Evolutionary conservation across 2,113 vertebrate genomes (phyloP).

Genomic region (Aleadryas rufinucha): DNA sequence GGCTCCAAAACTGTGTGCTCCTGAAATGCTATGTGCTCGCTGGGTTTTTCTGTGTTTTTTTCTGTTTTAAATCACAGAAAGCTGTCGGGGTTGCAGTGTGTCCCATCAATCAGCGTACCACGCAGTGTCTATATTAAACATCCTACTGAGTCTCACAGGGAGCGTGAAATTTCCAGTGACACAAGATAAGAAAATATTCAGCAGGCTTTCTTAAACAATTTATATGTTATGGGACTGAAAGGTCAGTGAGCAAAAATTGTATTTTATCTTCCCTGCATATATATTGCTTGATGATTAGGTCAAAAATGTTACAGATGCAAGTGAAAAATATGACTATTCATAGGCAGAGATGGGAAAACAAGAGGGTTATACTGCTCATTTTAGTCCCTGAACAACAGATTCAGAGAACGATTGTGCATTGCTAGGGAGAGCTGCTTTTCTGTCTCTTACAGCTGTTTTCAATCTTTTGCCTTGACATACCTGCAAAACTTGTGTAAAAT

Average conservation of each 20-base stretch:
- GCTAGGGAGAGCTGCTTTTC: not conserved
- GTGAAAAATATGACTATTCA: not conserved
- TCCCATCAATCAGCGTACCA: constrained; percentile 9
- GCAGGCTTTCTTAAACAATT: constrained; percentile 6
- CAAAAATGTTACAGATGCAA: not conserved
- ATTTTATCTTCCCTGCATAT: not conserved
- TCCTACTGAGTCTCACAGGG: not conserved
- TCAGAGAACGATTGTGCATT: not conserved
- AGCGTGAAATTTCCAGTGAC: not conserved
- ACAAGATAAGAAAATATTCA: constrained; percentile 23
- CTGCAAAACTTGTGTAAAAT: not conserved
- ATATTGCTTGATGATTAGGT: not conserved
- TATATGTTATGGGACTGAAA: not conserved
- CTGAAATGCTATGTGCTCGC: not conserved
- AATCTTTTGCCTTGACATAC: not conserved
- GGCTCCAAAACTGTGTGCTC: not conserved
- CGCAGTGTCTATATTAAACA: not conserved
- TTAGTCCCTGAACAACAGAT: not conserved
- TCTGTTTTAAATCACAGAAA: not conserved
- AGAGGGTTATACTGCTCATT: not conserved
- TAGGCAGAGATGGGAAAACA: not conserved
- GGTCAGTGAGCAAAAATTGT: not conserved
- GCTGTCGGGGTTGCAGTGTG: not conserved
- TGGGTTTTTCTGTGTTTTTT: not conserved
- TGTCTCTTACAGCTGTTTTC: not conserved